Evolutionary conservation across 2,797 vertebrate species (phyloP), one percentile per base, ranked within the genome.

Genomic region (Phaenicophaeus curvirostris): DNA sequence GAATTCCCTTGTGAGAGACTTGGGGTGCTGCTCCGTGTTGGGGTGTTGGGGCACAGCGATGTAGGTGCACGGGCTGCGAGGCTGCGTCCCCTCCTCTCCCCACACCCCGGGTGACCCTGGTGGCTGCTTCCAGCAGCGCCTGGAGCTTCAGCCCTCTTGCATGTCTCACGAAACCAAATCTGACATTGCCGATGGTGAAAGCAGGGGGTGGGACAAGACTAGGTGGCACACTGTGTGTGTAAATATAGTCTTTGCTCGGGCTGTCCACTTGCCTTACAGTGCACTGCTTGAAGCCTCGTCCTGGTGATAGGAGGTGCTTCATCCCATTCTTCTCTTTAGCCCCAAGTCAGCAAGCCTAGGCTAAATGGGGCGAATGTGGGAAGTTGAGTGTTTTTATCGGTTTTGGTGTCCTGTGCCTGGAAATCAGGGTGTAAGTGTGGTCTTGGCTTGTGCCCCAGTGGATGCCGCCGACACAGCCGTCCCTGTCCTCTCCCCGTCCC

Each of bases 1-100:
- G 65, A 9, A 7, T 21, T 35, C 12, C 63, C 69, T 19, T 17
- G 15, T 51, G 35, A 27, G 35, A 37, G 30, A 41, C 5, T 31
- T 67, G 39, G 1, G 0, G 4, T 42, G 27, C 51, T 21, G 9
- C 1, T 5, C 42, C 21, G 33, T 8, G 2, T 21, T 0, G 2
- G 28, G 55, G 8, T 21, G 25, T 20, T 72, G 33, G 37, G 44
- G 15, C 33, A 0, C 33, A 19, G 53, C 53, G 28, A 0, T 2
- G 8, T 2, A 5, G 3, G 6, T 9, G 17, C 48, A 11, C 27
- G 27, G 50, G 23, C 53, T 46, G 51, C 0, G 5, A 3, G 42
- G 59, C 69, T 24, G 1, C 6, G 24, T 24, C 35, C 80, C n/a
- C 62, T 69, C 23, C 59, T 28, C 5, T 44, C 42, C 66, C n/a